These are phyloP conservation scores for Magallana angulata DNA, from an alignment of 1,140 invertebrate genomes.

Conservation along the genomic window DNA sequence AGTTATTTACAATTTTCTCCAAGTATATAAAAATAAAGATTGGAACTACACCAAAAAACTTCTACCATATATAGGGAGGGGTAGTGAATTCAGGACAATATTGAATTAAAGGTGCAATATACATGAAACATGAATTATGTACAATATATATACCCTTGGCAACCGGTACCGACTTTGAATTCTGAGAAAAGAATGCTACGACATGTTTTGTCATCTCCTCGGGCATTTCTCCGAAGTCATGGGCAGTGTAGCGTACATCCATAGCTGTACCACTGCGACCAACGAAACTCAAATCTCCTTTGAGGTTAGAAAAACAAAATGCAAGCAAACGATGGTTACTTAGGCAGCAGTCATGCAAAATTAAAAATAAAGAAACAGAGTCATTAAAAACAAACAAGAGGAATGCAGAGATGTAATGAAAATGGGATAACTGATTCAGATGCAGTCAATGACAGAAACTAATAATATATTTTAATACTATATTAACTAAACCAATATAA, in stretches of 20 bases:
- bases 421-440: not conserved
- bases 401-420: slow-evolving; percentile 20
- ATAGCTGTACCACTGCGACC: slow-evolving; percentile 69
- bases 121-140: not conserved
- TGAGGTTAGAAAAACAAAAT: slow-evolving; percentile 29
- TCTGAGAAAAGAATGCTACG: slow-evolving; percentile 43
- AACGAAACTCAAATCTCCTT: slow-evolving; percentile 70
- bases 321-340: slow-evolving; percentile 32
- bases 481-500: not conserved
- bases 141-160: slow-evolving; percentile 26
- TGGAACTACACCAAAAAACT: too few species aligned
- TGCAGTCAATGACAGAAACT: not conserved
- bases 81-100: not conserved
- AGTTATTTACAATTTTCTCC: too few species aligned
- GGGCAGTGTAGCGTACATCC: slow-evolving; percentile 68
- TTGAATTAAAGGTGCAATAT: not conserved
- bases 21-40: too few species aligned
- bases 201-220: slow-evolving; percentile 62
- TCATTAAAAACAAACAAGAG: slow-evolving; percentile 19
- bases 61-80: not conserved
- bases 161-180: not conserved
- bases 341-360: slow-evolving; percentile 4
- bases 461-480: not conserved
- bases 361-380: slow-evolving; percentile 8
- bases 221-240: slow-evolving; percentile 64